These are phyloP conservation scores for Heliopora coerulea DNA, from an alignment of 92 coral and sea anemone species.

Conservation along the genomic window DNA sequence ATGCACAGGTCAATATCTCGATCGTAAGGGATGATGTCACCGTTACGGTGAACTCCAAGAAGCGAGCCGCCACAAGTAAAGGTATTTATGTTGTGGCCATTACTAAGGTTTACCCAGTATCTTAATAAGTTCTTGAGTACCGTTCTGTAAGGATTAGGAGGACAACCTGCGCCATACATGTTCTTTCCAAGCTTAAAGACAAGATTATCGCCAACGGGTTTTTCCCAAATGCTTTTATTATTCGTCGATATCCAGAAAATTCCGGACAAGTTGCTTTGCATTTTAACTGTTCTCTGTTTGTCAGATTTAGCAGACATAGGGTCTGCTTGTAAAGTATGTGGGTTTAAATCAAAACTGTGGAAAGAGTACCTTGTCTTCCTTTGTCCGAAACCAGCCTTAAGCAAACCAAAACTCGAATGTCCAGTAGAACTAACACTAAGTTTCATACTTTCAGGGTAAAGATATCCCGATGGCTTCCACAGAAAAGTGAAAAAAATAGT, in stretches of 20 bases:
- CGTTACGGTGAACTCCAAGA: constrained; percentile 18
- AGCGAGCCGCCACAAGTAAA: constrained; percentile 17
- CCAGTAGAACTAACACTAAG: no score
- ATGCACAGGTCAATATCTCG: constrained; percentile 28
- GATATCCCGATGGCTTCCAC: neutral
- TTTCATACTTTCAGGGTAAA: no score
- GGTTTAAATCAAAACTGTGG: no score
- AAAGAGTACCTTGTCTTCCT: no score
- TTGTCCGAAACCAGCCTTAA: no score
- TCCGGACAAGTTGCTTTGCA: no score
- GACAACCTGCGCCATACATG: neutral
- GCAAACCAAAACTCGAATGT: no score
- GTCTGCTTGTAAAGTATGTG: no score
- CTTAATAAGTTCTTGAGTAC: neutral
- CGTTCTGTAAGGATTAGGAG: neutral
- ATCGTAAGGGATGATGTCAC: constrained; percentile 32
- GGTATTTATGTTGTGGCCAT: neutral
- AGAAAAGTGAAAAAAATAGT: neutral
- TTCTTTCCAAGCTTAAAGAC: neutral
- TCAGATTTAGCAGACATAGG: no score
- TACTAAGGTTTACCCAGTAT: neutral
- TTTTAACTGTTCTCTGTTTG: no score
- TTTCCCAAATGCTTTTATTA: neutral
- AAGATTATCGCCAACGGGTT: neutral
- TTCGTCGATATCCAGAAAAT: no score